phyloP scores from a whole-genome alignment of 2,797 vertebrate genomes.

The Darevskia mixta region DNA sequence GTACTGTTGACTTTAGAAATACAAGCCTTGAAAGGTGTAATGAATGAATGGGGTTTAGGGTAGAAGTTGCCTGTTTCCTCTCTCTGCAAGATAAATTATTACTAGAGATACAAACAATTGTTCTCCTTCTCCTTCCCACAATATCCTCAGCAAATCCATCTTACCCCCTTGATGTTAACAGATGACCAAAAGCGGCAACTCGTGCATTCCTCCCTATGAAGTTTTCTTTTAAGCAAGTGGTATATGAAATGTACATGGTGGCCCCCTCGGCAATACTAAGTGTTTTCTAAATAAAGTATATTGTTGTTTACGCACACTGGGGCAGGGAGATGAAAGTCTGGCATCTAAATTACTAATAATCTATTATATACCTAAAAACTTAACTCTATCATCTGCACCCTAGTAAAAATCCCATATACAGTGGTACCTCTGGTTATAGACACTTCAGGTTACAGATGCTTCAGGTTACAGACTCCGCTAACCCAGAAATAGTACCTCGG shows the following conservation, averaged over 20 bases:
- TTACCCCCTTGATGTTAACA: background rate
- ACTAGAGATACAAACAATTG: background rate
- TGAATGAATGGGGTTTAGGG: background rate
- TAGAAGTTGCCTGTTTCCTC: background rate
- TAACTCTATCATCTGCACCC: conserved; percentile 1
- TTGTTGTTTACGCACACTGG: background rate
- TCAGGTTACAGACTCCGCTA: no score
- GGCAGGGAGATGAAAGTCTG: background rate
- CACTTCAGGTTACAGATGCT: no score
- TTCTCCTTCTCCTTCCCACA: conserved; percentile 22
- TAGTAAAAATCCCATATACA: background rate
- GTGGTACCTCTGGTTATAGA: no score
- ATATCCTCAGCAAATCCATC: conserved; percentile 18
- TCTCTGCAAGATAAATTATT: background rate
- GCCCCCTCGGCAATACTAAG: background rate
- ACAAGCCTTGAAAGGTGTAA: background rate
- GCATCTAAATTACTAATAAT: background rate
- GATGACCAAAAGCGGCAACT: background rate
- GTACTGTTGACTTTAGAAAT: conserved; percentile 38
- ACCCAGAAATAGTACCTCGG: no score
- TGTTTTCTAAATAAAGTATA: background rate
- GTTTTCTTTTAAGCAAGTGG: background rate
- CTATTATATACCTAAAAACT: background rate
- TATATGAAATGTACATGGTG: background rate
- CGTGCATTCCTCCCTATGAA: background rate